Evolutionary conservation across 2,888 invertebrate genomes (phyloP).

Genomic region (Pammene aurita): DNA sequence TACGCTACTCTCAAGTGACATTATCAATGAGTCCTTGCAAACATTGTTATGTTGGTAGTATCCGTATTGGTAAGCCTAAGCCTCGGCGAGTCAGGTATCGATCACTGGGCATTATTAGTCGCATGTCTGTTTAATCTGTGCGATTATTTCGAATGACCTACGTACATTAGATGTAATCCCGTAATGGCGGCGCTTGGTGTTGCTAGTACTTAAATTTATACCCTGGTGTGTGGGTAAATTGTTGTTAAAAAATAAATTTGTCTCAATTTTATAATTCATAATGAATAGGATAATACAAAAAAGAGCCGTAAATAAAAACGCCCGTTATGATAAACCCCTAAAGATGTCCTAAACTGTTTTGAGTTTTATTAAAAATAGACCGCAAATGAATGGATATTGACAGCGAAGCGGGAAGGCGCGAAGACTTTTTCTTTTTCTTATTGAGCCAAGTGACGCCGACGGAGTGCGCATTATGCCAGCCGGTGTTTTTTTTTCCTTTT

Average conservation of each 20-base stretch:
- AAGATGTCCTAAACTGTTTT: conserved; percentile 45
- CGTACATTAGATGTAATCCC: conserved; percentile 78
- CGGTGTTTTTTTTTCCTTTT: conserved; percentile 49
- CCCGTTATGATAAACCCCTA: conserved; percentile 17
- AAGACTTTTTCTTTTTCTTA: conserved; percentile 67
- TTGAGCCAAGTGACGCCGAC: conserved; percentile 59
- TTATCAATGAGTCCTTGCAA: conserved; percentile 34
- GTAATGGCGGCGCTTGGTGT: conserved; percentile 69
- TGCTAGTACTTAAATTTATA: conserved; percentile 54
- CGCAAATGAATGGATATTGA: conserved; percentile 62
- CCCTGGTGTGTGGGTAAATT: conserved; percentile 30
- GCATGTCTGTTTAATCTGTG: conserved; percentile 69
- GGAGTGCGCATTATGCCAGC: conserved; percentile 58
- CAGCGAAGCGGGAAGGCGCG: conserved; percentile 66
- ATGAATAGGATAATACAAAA: neutral
- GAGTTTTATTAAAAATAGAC: conserved; percentile 57
- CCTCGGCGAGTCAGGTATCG: conserved; percentile 56
- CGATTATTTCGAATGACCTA: conserved; percentile 81
- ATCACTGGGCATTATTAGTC: conserved; percentile 64
- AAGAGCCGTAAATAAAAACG: conserved; percentile 11
- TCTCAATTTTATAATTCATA: neutral
- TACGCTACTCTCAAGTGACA: conserved; percentile 27
- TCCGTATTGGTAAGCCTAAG: conserved; percentile 23
- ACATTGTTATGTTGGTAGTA: conserved; percentile 28
- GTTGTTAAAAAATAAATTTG: neutral